Base-by-base conservation (phyloP, 1,140 invertebrate species). In the Stratiolaelaps scimitus region DNA sequence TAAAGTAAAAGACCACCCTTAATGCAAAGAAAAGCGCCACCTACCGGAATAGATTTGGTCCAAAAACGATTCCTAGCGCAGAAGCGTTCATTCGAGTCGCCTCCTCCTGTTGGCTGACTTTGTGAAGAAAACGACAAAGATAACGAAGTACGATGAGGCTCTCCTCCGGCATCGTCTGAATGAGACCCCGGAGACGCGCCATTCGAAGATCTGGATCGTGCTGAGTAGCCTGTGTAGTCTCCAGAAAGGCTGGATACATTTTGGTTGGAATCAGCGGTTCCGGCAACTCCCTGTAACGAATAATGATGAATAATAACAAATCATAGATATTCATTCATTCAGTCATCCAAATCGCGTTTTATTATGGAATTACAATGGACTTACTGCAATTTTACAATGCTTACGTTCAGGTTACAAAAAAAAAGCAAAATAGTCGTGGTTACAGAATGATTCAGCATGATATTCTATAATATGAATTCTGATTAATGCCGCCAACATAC, bases 31-130 rank as follows among this genome's bases (percentile, higher is more conserved):
- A n/a, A n/a, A n/a, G 10, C 4, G 5, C 34, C 10, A 47, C 70
- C 69, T 70, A 76, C 75, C 72, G 74, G 68, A 77, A 77, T 7
- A 77, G 45, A 70, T 76, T 76, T 47, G 76, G 75, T 68, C 75
- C 76, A 72, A 77, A 77, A 17, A 76, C 73, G 66, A 76, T 77
- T 19, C 72, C 74, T 23, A 77, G 65, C n/a, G 74, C 71, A 69
- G 73, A 72, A 7, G 75, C 70, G 34, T 70, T 71, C 76, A 77
- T 77, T 67, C 75, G 76, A 68, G 76, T 77, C 10, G 48, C 56
- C n/a, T 66, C 65, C 48, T 76, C 73, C 64, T 75, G 69, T 40
- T 71, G 69, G 1, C 73, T 67, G 10, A 77, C 73, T 34, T 72
- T 69, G 1, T 73, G 73, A 45, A 77, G 69, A 65, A 76, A 75